Percentiles rank a stretch among this genome's conserved stretches.
Conservation (phyloP, 2,888 invertebrate species). For the Diabrotica balteata region DNA sequence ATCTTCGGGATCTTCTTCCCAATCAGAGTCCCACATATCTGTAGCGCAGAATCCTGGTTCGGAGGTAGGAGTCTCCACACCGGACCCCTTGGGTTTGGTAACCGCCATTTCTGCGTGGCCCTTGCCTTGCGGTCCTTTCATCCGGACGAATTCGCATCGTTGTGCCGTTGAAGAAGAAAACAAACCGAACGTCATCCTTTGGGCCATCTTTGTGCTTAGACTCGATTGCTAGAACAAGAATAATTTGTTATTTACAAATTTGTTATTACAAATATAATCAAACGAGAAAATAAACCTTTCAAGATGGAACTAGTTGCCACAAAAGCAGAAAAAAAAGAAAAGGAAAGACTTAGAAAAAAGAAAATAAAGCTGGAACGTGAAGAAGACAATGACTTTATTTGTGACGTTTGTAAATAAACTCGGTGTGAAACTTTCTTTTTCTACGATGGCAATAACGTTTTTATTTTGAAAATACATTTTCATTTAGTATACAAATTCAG, state of each 20-base stretch:
- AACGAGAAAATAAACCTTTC: no score
- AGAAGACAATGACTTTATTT: no score
- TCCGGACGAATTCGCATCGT: slow-evolving; percentile 96
- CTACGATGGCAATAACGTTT: no score
- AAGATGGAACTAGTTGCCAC: no score
- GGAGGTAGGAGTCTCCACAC: slow-evolving; percentile 93
- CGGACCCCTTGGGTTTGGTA: slow-evolving; percentile 89
- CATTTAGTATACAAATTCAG: no score
- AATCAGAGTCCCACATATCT: slow-evolving; percentile 89
- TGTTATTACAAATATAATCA: no score
- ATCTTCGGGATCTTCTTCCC: slow-evolving; percentile 88
- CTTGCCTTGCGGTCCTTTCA: slow-evolving; percentile 97
- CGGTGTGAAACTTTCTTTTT: no score
- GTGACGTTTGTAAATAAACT: no score
- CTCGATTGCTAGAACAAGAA: slow-evolving; percentile 78
- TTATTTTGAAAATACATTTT: no score
- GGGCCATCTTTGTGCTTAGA: slow-evolving; percentile 91
- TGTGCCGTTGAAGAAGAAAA: slow-evolving; percentile 79
- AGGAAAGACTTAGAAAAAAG: no score
- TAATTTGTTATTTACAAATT: slow-evolving; percentile 9
- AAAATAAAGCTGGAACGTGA: no score
- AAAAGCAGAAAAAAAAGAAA: no score
- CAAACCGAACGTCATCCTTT: slow-evolving; percentile 93
- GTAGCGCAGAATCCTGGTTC: slow-evolving; percentile 85
- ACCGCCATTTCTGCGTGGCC: slow-evolving; percentile 98